Evolutionary conservation across 2,888 invertebrate species (phyloP), one percentile per base, ranked within the genome.

Genomic region (Drosophila neutralis): DNA sequence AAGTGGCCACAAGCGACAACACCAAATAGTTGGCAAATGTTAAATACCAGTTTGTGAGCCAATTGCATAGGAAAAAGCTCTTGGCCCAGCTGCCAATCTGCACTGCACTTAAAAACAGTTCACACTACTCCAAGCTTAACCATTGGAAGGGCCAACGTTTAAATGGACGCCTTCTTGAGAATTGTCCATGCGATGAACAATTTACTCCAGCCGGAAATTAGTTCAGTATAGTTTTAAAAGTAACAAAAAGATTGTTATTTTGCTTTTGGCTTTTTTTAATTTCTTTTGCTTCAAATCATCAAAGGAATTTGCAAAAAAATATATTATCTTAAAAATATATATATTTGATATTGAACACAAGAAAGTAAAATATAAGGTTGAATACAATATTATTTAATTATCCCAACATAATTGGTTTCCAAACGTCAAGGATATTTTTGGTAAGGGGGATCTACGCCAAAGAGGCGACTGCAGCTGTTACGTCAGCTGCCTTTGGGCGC

Each of bases 1-100:
- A 80, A 79, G 62, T 80, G 74, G 56, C 80, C 76, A 48, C 80
- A 87, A 83, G 75, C 75, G 48, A 51, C 68, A 35, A 35, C 54
- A 52, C 51, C 70, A 66, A 67, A 64, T 56, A 56, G 66, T 63
- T 61, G 57, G 61, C 60, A 62, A 56, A 62, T 57, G 45, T 62
- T 56, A 49, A 71, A 56, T 68, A 64, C 57, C 78, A 68, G 45
- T 68, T 73, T 64, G 67, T 63, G 31, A 31, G 61, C 58, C 65
- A 62, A 62, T 66, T 76, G 72, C 77, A 76, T 18, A 18, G 61
- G 40, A 49, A 51, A 61, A 71, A 77, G 45, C 58, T 27, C 13
- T 75, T 66, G 36, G 60, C 61, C 29, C 35, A n/a, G 35, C 45
- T 63, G 49, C 38, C 71, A 62, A 59, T 21, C 42, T 33, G 53